Percentiles rank a stretch among this genome's conserved stretches.
Evolutionary conservation across 2,113 vertebrate genomes (phyloP).

Genomic region (Ahaetulla prasina): DNA sequence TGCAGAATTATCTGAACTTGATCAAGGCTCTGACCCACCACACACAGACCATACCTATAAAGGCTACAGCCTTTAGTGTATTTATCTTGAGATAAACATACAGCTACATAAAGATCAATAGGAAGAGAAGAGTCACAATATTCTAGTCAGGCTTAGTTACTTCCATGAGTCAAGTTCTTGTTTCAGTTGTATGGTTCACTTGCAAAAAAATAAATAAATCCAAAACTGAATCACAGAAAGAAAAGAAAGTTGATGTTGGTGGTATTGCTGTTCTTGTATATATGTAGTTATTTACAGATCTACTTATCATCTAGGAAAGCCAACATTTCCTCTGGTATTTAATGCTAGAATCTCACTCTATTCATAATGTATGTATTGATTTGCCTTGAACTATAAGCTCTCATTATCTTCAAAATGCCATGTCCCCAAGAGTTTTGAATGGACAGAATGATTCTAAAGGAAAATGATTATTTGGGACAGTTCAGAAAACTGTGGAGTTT

Average conservation of each 20-base stretch:
- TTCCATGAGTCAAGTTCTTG: background rate
- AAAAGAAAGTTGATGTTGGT: background rate
- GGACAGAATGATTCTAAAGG: background rate
- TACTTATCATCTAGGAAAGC: background rate
- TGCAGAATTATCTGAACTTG: background rate
- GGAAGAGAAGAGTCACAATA: background rate
- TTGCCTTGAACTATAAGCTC: background rate
- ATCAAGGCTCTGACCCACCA: background rate
- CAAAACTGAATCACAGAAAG: background rate
- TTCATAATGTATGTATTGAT: background rate
- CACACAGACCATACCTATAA: background rate
- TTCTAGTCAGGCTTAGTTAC: background rate
- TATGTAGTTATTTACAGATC: background rate
- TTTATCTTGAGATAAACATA: background rate
- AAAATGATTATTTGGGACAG: background rate
- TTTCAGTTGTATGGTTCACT: background rate
- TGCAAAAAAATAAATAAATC: background rate
- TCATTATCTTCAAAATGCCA: constrained; percentile 17
- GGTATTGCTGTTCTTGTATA: background rate
- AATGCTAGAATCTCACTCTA: background rate
- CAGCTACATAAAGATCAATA: background rate
- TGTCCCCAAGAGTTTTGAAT: background rate
- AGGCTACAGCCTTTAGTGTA: background rate
- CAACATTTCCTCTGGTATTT: background rate
- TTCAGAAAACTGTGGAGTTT: background rate